Base-by-base conservation (phyloP, 2,797 vertebrate genomes). In the Atherinosoma microstoma region DNA sequence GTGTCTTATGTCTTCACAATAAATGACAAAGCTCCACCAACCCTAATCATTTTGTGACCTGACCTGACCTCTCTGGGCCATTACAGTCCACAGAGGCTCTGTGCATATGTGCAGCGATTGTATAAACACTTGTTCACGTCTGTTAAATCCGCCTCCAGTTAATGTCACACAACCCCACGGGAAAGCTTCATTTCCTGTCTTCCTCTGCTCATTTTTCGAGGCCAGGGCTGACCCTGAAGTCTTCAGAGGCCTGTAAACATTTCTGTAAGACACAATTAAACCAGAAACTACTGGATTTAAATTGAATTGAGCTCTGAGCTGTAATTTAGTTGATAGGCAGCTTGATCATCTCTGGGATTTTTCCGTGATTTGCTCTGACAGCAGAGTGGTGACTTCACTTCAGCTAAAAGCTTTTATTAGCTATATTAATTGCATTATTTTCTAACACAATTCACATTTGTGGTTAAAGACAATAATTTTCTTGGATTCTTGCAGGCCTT, bases 121-220 rank as follows among this genome's bases (percentile, higher is more conserved):
- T 87, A 72, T 67, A 81, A 84, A 86, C 78, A 70, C 45, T 32
- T 72, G 70, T 63, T 49, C 30, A 11, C 15, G 36, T 61, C 24
- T 78, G 69, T 73, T 64, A 75, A 79, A 72, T 75, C 59, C 45
- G 80, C 75, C 82, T 79, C 13, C 4, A 65, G 86, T 87, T 87
- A 87, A 86, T 88, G 87, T 85, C 85, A 74, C 63, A 32, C 15
- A 5, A 38, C 49, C 86, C 72, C 78, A 62, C 7, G 87, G 84
- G 89, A 87, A 45, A 76, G 67, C 73, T 49, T 27, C 67, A 82
- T 79, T 87, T 92, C 86, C 89, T 80, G 78, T 78, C 61, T 69
- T 74, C 73, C 67, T 72, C 63, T 61, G 38, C 35, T 13, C 4
- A 54, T 36, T 76, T 59, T 75, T 64, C 0, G 7, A 79, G 54